Conservation (phyloP, 2,113 vertebrate species). For the Gallinago jamesoni region DNA sequence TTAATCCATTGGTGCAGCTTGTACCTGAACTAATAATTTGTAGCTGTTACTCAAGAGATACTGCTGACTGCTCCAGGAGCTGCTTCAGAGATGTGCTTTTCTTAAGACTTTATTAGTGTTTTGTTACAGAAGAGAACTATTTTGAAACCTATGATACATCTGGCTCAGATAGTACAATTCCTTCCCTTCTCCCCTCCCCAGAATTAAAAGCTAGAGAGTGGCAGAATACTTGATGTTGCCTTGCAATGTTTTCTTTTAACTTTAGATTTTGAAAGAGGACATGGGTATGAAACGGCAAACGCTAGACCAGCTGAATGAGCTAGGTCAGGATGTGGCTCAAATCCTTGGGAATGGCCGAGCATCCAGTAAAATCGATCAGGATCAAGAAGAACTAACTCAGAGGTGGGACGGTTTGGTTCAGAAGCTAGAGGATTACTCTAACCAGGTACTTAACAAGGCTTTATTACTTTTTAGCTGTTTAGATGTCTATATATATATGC, state of each 20-base stretch:
- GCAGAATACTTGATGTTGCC: neutral
- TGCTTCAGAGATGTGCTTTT: neutral
- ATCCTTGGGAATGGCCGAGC: slow-evolving; percentile 81
- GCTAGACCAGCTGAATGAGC: slow-evolving; percentile 87
- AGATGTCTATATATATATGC: neutral
- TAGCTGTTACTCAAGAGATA: neutral
- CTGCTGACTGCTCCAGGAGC: neutral
- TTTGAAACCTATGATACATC: neutral
- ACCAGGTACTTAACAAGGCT: slow-evolving; percentile 80
- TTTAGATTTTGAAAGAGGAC: slow-evolving; percentile 92
- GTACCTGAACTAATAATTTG: neutral
- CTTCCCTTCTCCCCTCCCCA: accelerated
- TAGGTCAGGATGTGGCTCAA: slow-evolving; percentile 86
- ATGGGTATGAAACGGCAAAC: slow-evolving; percentile 91
- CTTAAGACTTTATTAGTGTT: neutral
- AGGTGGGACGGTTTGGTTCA: slow-evolving; percentile 95
- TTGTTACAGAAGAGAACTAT: neutral
- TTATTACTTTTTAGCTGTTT: neutral
- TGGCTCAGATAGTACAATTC: neutral
- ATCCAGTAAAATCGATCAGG: slow-evolving; percentile 78
- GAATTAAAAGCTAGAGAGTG: neutral
- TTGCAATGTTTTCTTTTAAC: slow-evolving; percentile 11
- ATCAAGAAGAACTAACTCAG: slow-evolving; percentile 89
- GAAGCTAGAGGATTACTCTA: slow-evolving; percentile 92
- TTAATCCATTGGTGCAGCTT: neutral